A percentile compares a stretch with the other conserved stretches of the same genome.
Evolutionary conservation across 1,140 invertebrate genomes (phyloP).

Genomic region (Delia radicum): DNA sequence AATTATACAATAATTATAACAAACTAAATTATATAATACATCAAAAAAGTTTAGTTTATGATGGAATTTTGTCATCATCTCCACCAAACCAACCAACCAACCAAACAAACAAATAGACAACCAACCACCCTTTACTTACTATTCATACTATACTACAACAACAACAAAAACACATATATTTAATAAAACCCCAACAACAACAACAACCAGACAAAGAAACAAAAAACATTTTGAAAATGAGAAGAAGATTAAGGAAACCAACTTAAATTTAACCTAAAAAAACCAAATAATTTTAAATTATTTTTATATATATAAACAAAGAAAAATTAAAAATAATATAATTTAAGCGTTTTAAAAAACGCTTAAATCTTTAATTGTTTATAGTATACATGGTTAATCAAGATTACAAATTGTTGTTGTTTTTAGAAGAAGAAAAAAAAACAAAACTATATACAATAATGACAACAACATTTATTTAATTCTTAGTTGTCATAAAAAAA

Average conservation of each 20-base stretch:
- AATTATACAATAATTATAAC: slow-evolving; percentile 38
- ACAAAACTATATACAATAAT: not conserved
- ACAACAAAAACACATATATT: not conserved
- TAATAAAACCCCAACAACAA: not conserved
- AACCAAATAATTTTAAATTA: not conserved
- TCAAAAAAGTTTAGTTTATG: not conserved
- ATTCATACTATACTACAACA: no score
- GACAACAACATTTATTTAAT: not conserved
- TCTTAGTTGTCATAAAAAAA: not conserved
- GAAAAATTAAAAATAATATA: not conserved
- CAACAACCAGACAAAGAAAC: not conserved
- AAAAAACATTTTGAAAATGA: no score
- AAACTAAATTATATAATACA: not conserved
- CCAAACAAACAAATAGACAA: no score
- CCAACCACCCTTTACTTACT: not conserved
- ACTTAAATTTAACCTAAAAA: no score
- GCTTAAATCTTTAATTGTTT: not conserved
- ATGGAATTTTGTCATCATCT: slow-evolving; percentile 1
- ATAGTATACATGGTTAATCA: not conserved
- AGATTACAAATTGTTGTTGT: no score
- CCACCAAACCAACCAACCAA: not conserved
- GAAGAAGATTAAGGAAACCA: no score
- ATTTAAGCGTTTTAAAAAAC: not conserved
- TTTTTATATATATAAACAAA: not conserved
- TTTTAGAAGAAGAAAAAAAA: no score